Conservation (phyloP, 2,113 vertebrate species). For the Helogale parvula region DNA sequence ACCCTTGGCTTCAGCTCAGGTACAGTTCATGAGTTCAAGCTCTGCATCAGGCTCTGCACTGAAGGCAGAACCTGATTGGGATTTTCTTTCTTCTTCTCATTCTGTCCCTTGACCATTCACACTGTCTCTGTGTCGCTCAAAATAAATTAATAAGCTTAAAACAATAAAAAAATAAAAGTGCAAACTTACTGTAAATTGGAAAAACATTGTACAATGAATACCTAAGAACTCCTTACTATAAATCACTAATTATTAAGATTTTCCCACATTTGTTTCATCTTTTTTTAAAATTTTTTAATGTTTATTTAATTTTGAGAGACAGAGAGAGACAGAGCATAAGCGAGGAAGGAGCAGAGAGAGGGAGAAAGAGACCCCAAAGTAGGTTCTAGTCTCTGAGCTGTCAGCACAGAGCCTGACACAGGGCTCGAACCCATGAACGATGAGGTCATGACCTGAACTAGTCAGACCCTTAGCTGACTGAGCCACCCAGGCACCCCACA, state of each 20-base stretch:
- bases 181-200: not conserved
- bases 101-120: not conserved
- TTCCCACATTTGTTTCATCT: not conserved
- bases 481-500: not conserved
- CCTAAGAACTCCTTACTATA: not conserved
- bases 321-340: no score
- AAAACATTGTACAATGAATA: not conserved
- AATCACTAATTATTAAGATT: not conserved
- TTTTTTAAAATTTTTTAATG: not conserved
- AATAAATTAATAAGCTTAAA: not conserved
- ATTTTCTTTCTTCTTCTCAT: not conserved
- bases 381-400: no score
- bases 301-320: no score
- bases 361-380: no score
- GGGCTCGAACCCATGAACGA: no score
- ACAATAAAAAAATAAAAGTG: not conserved
- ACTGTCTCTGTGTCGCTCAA: not conserved
- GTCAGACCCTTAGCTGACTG: no score
- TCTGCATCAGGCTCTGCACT: rapidly evolving
- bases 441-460: no score
- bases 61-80: not conserved
- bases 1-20: not conserved
- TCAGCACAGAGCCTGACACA: no score
- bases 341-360: no score
- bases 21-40: not conserved